Percentiles rank a stretch among this genome's conserved stretches.
These are phyloP conservation scores for Tursiops truncatus DNA, from an alignment of 2,113 vertebrate species.

Conservation along the genomic window DNA sequence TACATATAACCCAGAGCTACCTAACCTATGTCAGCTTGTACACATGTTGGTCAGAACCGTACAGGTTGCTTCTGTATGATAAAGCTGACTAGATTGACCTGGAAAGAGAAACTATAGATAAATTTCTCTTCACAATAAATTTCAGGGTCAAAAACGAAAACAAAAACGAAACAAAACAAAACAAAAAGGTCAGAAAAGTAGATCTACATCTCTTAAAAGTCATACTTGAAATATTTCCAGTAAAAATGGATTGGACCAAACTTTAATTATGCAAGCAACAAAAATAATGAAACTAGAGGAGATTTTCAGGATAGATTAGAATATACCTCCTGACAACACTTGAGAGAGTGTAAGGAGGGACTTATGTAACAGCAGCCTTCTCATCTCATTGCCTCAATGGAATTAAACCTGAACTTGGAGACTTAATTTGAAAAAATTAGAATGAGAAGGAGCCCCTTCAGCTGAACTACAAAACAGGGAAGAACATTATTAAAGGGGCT, in stretches of 20 bases:
- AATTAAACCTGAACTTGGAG: not conserved
- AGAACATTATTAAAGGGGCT: not conserved
- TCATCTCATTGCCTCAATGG: not conserved
- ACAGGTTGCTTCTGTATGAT: not conserved
- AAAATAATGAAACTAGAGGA: not conserved
- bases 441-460: not conserved
- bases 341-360: not conserved
- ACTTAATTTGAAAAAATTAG: not conserved
- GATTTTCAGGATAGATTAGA: not conserved
- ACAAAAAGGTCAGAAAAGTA: not conserved
- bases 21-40: not conserved
- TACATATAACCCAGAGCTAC: not conserved
- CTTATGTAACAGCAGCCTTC: no score
- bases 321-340: not conserved
- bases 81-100: not conserved
- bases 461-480: not conserved
- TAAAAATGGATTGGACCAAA: not conserved
- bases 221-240: not conserved
- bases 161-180: not conserved
- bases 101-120: not conserved
- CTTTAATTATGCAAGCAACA: not conserved
- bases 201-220: not conserved
- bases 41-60: not conserved
- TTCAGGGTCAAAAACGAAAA: not conserved
- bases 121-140: not conserved